These are phyloP conservation scores for Leucoraja ocellata DNA, from an alignment of 2,797 vertebrate species.

Conservation along the genomic window DNA sequence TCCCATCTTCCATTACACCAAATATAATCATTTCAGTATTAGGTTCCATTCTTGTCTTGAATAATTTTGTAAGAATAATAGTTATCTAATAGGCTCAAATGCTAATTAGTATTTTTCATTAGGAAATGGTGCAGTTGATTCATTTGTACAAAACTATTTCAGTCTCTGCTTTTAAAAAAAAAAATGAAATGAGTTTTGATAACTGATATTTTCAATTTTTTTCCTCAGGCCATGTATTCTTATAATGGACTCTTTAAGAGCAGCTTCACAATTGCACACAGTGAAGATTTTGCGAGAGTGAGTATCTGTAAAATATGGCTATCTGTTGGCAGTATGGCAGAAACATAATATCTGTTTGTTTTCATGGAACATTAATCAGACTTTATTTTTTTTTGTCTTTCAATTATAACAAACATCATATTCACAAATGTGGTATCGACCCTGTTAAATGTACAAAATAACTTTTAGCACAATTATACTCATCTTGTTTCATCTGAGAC, in stretches of 20 bases:
- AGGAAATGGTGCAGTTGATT: background rate
- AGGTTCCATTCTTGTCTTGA: too few relatives aligned
- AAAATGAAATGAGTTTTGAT: background rate
- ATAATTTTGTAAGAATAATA: too few relatives aligned
- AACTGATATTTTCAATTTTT: constrained; percentile 39
- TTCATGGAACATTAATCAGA: background rate
- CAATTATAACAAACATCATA: background rate
- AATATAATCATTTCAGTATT: too few relatives aligned
- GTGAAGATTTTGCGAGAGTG: constrained; percentile 86
- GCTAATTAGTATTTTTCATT: constrained; percentile 40
- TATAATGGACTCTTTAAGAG: constrained; percentile 88
- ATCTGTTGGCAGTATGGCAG: background rate
- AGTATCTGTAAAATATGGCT: constrained; percentile 53
- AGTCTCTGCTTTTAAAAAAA: too few relatives aligned
- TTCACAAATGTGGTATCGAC: too few relatives aligned
- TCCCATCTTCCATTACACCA: too few relatives aligned
- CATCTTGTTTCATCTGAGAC: background rate
- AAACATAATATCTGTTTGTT: background rate
- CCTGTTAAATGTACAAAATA: too few relatives aligned
- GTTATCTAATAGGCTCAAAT: too few relatives aligned
- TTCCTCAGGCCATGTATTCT: constrained; percentile 85
- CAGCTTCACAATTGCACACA: constrained; percentile 75
- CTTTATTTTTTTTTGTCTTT: background rate
- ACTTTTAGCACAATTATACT: too few relatives aligned
- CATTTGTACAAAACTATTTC: background rate